Evolutionary conservation across 2,797 vertebrate genomes (phyloP), one percentile per base, ranked within the genome.

Genomic region (Enteromius trimaculatus): DNA sequence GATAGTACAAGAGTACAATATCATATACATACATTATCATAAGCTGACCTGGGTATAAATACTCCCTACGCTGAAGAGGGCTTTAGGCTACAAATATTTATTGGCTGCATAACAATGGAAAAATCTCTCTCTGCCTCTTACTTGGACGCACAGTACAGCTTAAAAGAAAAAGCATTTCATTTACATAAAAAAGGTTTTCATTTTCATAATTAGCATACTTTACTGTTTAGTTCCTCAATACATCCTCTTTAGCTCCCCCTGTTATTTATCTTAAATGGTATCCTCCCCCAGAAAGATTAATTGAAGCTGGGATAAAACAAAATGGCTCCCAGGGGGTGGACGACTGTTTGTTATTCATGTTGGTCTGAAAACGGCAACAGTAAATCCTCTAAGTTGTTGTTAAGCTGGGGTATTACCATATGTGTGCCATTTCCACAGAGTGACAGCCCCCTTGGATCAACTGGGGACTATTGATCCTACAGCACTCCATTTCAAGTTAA

Each of bases 321-420:
- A 95, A 95, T 96, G 94, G 93, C 93, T 95, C 95, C 95, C 95
- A 95, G 92, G 94, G 95, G 95, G 95, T 94, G 93, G 91, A 91
- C 93, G 91, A 91, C 94, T 95, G 94, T 95, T 96, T 96, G 95
- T 95, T 95, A 95, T 96, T 96, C 95, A 96, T 95, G 94, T 95
- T 94, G 94, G 93, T 91, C 93, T 95, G 95, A 95, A 95, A 95
- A 95, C 93, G 94, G 95, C 94, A 96, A 96, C 94, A 96, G 94
- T 96, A 95, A 96, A 96, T 95, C 95, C 95, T 96, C 94, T 95
- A 96, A 95, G 93, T 95, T 95, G 95, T 95, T 96, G 95, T 96
- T 96, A 95, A 96, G 94, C 95, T 92, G 90, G 92, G 92, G 94
- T 95, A 96, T 95, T 96, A 96, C 95, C 95, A 96, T 96, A 95